Base-by-base conservation (phyloP, 2,113 vertebrate genomes). In the Sorex fumeus region DNA sequence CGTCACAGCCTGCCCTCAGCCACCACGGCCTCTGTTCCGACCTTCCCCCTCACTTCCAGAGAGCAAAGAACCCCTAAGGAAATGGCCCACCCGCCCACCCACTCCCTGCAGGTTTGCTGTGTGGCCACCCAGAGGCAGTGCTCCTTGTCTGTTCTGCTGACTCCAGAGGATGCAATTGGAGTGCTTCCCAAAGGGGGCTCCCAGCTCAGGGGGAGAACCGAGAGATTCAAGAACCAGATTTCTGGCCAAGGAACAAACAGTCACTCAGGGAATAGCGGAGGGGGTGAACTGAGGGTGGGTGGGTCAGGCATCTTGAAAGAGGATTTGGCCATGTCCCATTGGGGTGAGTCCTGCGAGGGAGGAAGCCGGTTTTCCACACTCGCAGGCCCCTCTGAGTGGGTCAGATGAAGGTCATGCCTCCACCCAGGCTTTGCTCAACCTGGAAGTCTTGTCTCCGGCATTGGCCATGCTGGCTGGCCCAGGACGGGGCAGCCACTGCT, bases 241-340 rank as follows among this genome's bases (percentile, higher is more conserved):
- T 95, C 76, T 91, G 76, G 67, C 70, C 76, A 60, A 92, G 45
- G 84, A 83, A 91, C 64, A 76, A 90, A 90, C 23, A 84, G 40
- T 91, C 45, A 4, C 86, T 76, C 75, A 78, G 78, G 82, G 92
- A 77, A 92, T 13, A 53, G 66, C 66, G 34, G 80, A 71, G 34
- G 67, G 50, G 60, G 12, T 19, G 43, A 3, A 53, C 76, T 36
- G 32, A 84, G 40, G 70, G 66, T 32, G 9, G 53, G 57, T 62
- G 69, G 80, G 28, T 87, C 76, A 4, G 36, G n/a, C 50, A 18
- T 84, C 70, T 66, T 32, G 19, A 70, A 79, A 71, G 78, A 83
- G 27, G 27, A 87, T 60, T 40, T 72, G 28, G 21, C 64, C 21
- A 27, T 85, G 57, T 53, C 85, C 82, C 70, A 60, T 64, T 60